Conservation (phyloP, 2,113 vertebrate genomes). For the Oncorhynchus gorbuscha region DNA sequence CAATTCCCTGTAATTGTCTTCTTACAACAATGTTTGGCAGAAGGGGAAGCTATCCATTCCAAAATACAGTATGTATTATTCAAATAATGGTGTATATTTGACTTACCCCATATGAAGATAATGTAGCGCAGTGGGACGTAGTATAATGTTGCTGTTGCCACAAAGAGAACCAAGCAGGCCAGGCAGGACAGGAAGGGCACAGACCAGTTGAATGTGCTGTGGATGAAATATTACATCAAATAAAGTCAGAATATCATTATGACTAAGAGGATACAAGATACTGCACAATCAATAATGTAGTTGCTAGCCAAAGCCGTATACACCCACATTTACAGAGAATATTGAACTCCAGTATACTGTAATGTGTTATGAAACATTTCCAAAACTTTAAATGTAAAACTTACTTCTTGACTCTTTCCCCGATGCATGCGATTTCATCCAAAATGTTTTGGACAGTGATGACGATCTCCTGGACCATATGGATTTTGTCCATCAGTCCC, state of each 20-base stretch:
- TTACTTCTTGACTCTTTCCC: constrained; percentile 97
- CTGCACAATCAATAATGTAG: background rate
- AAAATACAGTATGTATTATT: constrained; percentile 28
- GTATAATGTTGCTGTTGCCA: constrained; percentile 78
- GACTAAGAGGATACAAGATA: background rate
- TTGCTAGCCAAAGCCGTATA: background rate
- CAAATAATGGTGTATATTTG: background rate
- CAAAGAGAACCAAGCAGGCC: constrained; percentile 80
- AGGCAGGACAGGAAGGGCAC: constrained; percentile 88
- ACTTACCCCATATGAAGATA: constrained; percentile 94
- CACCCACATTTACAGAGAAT: background rate
- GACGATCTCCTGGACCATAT: constrained; percentile 96
- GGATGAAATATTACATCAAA: constrained; percentile 15
- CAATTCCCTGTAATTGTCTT: constrained; percentile 4
- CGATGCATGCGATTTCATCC: constrained; percentile 87
- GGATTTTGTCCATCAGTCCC: constrained; percentile 92
- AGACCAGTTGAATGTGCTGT: constrained; percentile 95
- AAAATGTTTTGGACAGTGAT: constrained; percentile 87
- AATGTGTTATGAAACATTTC: background rate
- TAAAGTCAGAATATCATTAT: background rate
- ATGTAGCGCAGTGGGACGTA: constrained; percentile 89
- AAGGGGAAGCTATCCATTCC: background rate
- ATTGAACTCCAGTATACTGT: background rate
- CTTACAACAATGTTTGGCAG: background rate
- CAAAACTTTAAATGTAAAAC: constrained; percentile 31